Evolutionary conservation across 2,797 vertebrate species (phyloP).

Genomic region (Neosilurus hyrtlii): DNA sequence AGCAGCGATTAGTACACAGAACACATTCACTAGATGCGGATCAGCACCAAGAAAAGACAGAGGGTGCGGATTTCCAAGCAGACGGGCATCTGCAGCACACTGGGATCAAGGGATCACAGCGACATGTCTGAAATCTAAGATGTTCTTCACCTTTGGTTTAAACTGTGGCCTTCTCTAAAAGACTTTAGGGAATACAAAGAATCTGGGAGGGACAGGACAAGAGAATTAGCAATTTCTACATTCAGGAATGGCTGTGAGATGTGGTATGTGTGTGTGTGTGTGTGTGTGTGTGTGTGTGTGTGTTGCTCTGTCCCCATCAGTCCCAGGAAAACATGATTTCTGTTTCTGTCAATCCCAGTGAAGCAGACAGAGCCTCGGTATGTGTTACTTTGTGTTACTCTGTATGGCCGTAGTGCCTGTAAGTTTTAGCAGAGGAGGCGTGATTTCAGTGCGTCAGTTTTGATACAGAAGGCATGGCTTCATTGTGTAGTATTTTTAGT

Average conservation of each 20-base stretch:
- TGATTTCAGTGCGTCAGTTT: not conserved
- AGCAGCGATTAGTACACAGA: slow-evolving; percentile 38
- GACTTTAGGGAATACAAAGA: slow-evolving; percentile 31
- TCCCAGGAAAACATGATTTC: not conserved
- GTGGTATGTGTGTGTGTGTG: not conserved
- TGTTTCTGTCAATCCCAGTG: not conserved
- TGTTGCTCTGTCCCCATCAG: too few relatives aligned
- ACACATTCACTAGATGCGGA: slow-evolving; percentile 22
- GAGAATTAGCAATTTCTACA: not conserved
- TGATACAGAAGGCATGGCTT: fast-evolving
- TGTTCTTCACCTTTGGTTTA: slow-evolving; percentile 7
- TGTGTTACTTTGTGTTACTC: not conserved
- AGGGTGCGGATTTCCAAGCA: slow-evolving; percentile 7
- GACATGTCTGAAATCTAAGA: slow-evolving; percentile 36
- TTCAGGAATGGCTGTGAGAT: not conserved
- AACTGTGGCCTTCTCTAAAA: slow-evolving; percentile 34
- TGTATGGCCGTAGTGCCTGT: not conserved
- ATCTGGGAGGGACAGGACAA: not conserved
- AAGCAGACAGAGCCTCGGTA: not conserved
- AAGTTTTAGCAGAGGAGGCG: not conserved
- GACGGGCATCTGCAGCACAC: slow-evolving; percentile 16
- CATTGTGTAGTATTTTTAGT: not conserved
- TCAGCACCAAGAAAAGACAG: slow-evolving; percentile 11
- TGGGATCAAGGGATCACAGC: slow-evolving; percentile 37
- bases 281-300: not conserved